Conservation (phyloP, 2,113 vertebrate genomes). For the Sinocyclocheilus anshuiensis region DNA sequence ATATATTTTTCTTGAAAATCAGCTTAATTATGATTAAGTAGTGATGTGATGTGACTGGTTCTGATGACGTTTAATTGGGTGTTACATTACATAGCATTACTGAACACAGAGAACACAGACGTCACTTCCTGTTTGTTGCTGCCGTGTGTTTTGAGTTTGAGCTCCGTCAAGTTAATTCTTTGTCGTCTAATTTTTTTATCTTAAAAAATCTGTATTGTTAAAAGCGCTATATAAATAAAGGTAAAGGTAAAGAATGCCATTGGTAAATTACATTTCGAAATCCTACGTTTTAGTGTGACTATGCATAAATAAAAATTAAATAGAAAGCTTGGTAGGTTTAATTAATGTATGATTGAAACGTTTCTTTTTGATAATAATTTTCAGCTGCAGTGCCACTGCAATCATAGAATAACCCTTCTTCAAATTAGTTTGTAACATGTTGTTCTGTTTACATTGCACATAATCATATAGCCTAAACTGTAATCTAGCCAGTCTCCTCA, state of each 20-base stretch:
- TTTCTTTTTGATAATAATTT: conserved; percentile 4
- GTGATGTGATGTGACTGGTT: no score
- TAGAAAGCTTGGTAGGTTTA: not conserved
- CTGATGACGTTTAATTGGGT: not conserved
- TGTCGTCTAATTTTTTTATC: no score
- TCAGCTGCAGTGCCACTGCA: not conserved
- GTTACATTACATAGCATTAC: not conserved
- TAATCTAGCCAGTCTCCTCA: not conserved
- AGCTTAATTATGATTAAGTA: not conserved
- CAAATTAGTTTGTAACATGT: not conserved
- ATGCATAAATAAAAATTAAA: not conserved
- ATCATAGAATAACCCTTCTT: not conserved
- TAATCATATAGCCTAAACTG: not conserved
- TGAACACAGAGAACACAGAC: not conserved
- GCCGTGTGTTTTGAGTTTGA: no score
- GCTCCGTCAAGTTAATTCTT: no score
- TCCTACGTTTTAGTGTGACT: not conserved
- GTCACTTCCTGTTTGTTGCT: no score
- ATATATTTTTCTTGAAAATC: not conserved
- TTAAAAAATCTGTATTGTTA: no score
- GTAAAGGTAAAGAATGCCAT: no score
- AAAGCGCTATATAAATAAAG: no score
- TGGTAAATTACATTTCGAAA: not conserved
- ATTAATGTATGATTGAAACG: not conserved
- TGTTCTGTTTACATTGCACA: not conserved